Conservation (phyloP, 2,113 vertebrate species). For the Caranx ignobilis region DNA sequence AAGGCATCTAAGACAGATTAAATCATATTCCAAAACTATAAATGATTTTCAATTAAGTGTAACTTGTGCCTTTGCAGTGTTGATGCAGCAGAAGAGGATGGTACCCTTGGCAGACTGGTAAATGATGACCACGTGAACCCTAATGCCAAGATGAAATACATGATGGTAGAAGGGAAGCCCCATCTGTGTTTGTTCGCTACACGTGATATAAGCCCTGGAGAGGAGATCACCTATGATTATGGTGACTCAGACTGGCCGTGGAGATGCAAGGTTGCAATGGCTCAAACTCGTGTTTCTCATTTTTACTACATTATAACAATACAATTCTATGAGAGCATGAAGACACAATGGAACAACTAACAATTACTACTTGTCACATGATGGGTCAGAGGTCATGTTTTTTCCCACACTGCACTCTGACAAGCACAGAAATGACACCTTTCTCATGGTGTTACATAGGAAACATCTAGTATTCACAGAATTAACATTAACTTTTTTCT, state of each 20-base stretch:
- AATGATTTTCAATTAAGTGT: not conserved
- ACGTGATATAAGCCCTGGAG: constrained; percentile 2
- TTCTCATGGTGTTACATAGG: too few relatives aligned
- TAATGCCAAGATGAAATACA: constrained; percentile 13
- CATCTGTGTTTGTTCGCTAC: constrained; percentile 3
- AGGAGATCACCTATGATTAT: constrained; percentile 26
- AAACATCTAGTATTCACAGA: too few relatives aligned
- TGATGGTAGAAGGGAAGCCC: not conserved
- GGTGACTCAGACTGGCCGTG: constrained; percentile 21
- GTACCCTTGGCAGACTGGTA: constrained; percentile 14
- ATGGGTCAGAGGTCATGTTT: too few relatives aligned
- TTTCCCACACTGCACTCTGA: too few relatives aligned
- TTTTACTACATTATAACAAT: too few relatives aligned
- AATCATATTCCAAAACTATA: not conserved
- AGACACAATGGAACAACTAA: too few relatives aligned
- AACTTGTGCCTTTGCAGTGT: not conserved
- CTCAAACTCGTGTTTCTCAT: not conserved
- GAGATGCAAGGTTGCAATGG: constrained; percentile 7
- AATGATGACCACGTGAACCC: constrained; percentile 15
- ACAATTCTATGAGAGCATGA: too few relatives aligned
- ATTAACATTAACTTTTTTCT: too few relatives aligned
- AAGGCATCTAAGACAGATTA: not conserved
- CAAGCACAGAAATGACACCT: too few relatives aligned
- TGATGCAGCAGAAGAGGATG: constrained; percentile 19
- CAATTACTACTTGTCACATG: too few relatives aligned